phyloP scores from a whole-genome alignment of 1,140 invertebrate genomes.

The Lordiphosa mommai region DNA sequence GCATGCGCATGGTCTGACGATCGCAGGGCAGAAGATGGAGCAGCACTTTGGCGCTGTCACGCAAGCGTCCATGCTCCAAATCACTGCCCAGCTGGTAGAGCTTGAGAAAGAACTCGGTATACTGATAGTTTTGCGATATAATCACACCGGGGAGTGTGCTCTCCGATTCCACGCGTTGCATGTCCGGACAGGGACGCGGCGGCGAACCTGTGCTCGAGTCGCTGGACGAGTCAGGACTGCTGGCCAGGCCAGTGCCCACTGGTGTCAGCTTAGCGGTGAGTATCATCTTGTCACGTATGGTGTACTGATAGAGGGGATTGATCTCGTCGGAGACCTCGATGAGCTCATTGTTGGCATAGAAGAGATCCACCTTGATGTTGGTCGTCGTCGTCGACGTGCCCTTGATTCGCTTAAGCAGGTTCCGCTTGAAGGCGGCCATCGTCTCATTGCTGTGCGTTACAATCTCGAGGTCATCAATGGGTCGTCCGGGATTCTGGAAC shows the following conservation, averaged over 20 bases:
- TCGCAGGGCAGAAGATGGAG: slow-evolving; percentile 95
- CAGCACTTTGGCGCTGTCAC: slow-evolving; percentile 91
- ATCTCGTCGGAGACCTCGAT: slow-evolving; percentile 93
- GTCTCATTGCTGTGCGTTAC: slow-evolving; percentile 97
- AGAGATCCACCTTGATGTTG: slow-evolving; percentile 93
- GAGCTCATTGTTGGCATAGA: slow-evolving; percentile 90
- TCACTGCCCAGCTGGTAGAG: slow-evolving; percentile 93
- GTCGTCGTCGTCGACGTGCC: slow-evolving; percentile 82
- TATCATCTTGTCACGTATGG: slow-evolving; percentile 94
- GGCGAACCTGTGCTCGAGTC: slow-evolving; percentile 85
- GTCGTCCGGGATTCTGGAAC: slow-evolving; percentile 93
- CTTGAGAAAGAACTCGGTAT: slow-evolving; percentile 94
- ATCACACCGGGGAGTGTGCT: slow-evolving; percentile 94
- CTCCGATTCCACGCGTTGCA: slow-evolving; percentile 87
- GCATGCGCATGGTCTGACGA: slow-evolving; percentile 85
- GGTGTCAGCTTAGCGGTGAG: slow-evolving; percentile 93
- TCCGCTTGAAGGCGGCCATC: slow-evolving; percentile 80
- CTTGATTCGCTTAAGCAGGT: slow-evolving; percentile 88
- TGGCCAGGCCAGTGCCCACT: slow-evolving; percentile 89
- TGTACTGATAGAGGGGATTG: slow-evolving; percentile 92
- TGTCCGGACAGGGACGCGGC: slow-evolving; percentile 88
- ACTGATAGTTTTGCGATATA: slow-evolving; percentile 87
- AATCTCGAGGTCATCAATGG: slow-evolving; percentile 95
- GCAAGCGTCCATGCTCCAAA: slow-evolving; percentile 87
- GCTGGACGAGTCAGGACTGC: slow-evolving; percentile 86